Evolutionary conservation across 2,113 vertebrate genomes (phyloP), one percentile per base, ranked within the genome.

Genomic region (Hipposideros armiger): DNA sequence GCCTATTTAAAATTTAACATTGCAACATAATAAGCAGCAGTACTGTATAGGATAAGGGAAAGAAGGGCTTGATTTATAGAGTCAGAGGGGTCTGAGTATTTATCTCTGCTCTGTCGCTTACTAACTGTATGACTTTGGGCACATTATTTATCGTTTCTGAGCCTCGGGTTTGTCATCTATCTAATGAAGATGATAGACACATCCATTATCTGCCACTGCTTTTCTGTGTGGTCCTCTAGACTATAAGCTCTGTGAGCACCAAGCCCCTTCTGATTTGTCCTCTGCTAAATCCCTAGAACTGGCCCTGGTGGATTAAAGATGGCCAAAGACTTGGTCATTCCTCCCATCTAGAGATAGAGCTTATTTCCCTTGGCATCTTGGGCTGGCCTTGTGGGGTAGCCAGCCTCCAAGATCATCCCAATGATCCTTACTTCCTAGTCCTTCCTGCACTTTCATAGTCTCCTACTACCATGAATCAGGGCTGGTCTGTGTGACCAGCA

Each of bases 211-310:
- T 67, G 30, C 7, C 54, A 26, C n/a, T 40, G n/a, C 40, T 74
- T 95, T 80, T 84, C 70, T 70, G 9, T 80, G 56, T 58, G 45
- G 52, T 83, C 85, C 45, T 81, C 76, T 83, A 60, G 77, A 76
- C 20, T 13, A 15, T 30, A 42, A 24, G 5, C 9, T 54, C 36
- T 42, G 10, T 30, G 72, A 77, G 3, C 52, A 36, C 13, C 24
- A 80, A 82, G 20, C 28, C 60, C 15, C 52, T 56, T 90, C 58
- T 30, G 42, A 50, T 32, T 50, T 36, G 45, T 58, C 66, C 72
- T 82, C 40, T 66, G 26, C 32, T 76, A 72, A 26, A 2, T 82
- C 72, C 67, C 20, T 45, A 28, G 42, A 40, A 9, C 54, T 73
- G 69, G 20, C 82, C 84, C 62, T 80, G 54, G n/a, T 17, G 16